These are phyloP conservation scores for Drosophila melanocephala DNA, from an alignment of 2,888 invertebrate species.

Conservation along the genomic window DNA sequence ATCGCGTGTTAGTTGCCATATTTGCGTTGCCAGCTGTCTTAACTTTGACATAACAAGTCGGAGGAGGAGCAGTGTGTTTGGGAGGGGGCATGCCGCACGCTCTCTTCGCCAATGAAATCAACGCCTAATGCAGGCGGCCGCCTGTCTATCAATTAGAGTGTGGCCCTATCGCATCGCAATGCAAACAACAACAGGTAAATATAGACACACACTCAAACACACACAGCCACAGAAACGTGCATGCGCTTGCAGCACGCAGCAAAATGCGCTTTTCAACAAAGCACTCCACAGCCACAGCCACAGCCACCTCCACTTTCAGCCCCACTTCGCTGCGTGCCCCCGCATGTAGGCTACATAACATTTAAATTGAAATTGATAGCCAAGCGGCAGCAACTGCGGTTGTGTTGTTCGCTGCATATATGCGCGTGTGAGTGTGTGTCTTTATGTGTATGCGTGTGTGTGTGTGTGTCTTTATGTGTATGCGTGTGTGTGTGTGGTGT, in stretches of 20 bases:
- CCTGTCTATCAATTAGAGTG: constrained; percentile 74
- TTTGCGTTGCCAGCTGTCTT: constrained; percentile 80
- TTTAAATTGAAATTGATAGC: constrained; percentile 78
- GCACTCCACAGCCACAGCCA: neutral
- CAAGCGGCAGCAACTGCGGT: constrained; percentile 55
- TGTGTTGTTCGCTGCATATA: constrained; percentile 34
- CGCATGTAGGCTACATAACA: constrained; percentile 63
- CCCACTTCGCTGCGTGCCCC: constrained; percentile 12
- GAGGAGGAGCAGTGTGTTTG: neutral
- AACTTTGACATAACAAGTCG: constrained; percentile 78
- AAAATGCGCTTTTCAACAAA: constrained; percentile 25
- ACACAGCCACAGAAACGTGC: neutral
- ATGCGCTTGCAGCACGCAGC: constrained; percentile 39
- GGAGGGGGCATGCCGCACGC: neutral
- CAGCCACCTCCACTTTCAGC: neutral
- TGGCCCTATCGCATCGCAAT: constrained; percentile 36
- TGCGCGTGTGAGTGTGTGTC: constrained; percentile 1
- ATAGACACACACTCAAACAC: constrained; percentile 27
- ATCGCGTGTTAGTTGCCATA: constrained; percentile 81
- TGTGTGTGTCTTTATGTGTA: neutral
- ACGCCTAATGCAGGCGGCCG: constrained; percentile 55
- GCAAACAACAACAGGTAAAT: constrained; percentile 49
- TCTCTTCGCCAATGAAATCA: constrained; percentile 45
- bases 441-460: constrained; percentile 13
- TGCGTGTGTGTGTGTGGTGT: constrained; percentile 25